Conservation (phyloP, 2,888 invertebrate genomes). For the Barypeithes pellucidus region DNA sequence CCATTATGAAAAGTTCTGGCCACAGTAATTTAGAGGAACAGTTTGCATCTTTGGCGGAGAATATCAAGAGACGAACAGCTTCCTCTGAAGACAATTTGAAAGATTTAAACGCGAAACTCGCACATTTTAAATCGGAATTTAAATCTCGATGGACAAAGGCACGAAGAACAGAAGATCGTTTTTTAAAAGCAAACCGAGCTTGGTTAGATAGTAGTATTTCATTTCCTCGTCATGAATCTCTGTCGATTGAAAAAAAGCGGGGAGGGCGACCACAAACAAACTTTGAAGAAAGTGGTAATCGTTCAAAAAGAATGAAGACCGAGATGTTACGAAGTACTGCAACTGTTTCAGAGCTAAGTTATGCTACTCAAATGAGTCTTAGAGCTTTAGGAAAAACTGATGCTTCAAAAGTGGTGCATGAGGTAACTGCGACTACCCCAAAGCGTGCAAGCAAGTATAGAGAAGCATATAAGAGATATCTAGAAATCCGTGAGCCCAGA, state of each 20-base stretch:
- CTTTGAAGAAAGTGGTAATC: constrained; percentile 5
- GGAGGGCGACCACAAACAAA: neutral
- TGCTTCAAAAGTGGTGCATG: constrained; percentile 29
- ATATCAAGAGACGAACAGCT: neutral
- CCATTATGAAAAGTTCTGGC: constrained; percentile 1
- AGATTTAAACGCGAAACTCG: constrained; percentile 1
- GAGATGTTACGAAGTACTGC: constrained; percentile 22
- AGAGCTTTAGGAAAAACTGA: constrained; percentile 40
- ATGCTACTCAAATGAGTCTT: constrained; percentile 45
- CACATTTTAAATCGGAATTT: constrained; percentile 1
- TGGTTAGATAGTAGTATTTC: neutral
- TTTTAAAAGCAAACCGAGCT: constrained; percentile 1
- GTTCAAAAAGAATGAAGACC: constrained; percentile 24
- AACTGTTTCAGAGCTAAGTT: constrained; percentile 19
- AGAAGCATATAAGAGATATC: neutral
- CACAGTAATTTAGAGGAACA: constrained; percentile 1
- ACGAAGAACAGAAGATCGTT: constrained; percentile 1
- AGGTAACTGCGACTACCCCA: constrained; percentile 18
- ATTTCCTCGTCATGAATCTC: neutral
- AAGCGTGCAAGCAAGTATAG: constrained; percentile 1
- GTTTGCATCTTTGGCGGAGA: constrained; percentile 1
- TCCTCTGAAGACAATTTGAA: neutral
- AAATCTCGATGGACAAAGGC: constrained; percentile 1
- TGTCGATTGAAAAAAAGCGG: constrained; percentile 1
- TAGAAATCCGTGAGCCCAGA: too few species aligned